Evolutionary conservation across 1,140 invertebrate species (phyloP), one percentile per base, ranked within the genome.

Genomic region (Halotydeus destructor): DNA sequence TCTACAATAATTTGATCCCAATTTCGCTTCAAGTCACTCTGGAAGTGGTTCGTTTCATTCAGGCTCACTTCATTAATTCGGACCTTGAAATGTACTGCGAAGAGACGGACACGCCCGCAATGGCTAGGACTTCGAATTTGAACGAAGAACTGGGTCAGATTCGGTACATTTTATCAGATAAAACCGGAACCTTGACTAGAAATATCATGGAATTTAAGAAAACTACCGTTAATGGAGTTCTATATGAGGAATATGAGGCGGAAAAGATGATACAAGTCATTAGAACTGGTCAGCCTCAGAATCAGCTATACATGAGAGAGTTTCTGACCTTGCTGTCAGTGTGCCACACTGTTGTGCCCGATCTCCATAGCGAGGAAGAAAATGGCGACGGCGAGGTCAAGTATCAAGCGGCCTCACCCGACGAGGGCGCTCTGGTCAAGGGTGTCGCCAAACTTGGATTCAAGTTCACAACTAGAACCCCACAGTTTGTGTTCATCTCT

Each of bases 1-100:
- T 99, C 34, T 99, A 91, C 70, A 99, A 99, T 66, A 99, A 99
- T 67, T 70, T 99, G 40, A 97, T 99, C 60, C 94, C 94, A 16
- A 99, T 99, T 62, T 96, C 88, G 36, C 64, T 99, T 43, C 91
- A 97, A 77, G 91, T 99, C 16, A 96, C 94, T 0, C 68, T 98
- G 35, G 94, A 99, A 68, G 74, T 98, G 39, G 91, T 99, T 12
- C 71, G 93, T 51, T 97, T 93, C 63, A 71, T 85, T 50, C 71
- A 94, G 70, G 86, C 86, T 3, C 76, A 76, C 44, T 93, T 91
- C 61, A 93, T 93, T 36, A 86, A 89, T 47, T 36, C 65, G 59
- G 94, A 99, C 61, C 66, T 75, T 31, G 82, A 97, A 57, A 99
- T 99, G 94, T 97, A 94, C 62, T 76, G 96, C 62, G 72, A 69